Evolutionary conservation across 2,113 vertebrate species (phyloP), one percentile per base, ranked within the genome.

Genomic region (Dendrocopos noguchii): DNA sequence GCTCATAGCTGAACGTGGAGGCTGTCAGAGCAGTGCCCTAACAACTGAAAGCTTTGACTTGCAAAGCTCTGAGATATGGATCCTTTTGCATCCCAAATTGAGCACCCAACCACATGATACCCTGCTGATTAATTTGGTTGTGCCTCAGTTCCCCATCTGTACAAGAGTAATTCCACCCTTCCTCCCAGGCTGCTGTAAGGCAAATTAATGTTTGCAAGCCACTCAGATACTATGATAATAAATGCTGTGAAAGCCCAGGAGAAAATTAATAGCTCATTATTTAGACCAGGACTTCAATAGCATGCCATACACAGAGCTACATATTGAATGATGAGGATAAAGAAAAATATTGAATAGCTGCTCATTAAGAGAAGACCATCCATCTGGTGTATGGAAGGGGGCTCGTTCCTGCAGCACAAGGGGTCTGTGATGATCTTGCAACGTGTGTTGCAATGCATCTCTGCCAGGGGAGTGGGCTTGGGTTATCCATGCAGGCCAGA

Each of bases 261-360:
- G 96, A 96, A 96, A 96, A 96, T 96, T 96, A 96, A 94, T 93
- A 94, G 92, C 94, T 95, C 92, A 79, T 95, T 96, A 96, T 92
- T 96, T 96, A 96, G 80, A 84, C 80, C 74, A 59, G 87, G 83
- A 84, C 92, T 96, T 94, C 92, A 91, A 91, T 91, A 90, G 70
- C 55, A 12, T 93, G 93, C 85, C 85, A 79, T 92, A 55, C 20
- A 25, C 36, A 36, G 74, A 75, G 55, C 86, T 92, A 84, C 74
- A n/a, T 92, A 79, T 88, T 96, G 92, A 96, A 78, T 80, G 91
- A 95, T 96, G 96, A 94, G 92, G 84, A 92, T 95, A 93, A 96
- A 94, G 94, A 84, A 95, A 95, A 96, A 94, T 94, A 94, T 96
- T 93, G 95, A 95, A 90, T 92, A 86, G 90, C 65, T 92, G 87